Evolutionary conservation across 2,888 invertebrate genomes (phyloP).

Genomic region (Cryptophagus acutangulus): DNA sequence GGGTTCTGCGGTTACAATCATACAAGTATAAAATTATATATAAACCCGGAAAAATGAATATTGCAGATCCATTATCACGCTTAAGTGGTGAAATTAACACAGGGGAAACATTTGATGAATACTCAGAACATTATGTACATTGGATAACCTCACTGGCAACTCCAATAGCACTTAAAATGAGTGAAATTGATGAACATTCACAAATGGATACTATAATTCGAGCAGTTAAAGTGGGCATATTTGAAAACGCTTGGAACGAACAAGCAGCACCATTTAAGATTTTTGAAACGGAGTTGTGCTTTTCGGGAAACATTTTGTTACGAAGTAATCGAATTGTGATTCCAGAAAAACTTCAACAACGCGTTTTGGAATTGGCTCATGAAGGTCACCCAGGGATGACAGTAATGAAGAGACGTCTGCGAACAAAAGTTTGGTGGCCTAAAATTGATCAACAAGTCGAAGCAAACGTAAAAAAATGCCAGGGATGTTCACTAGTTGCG

Average conservation of each 20-base stretch:
- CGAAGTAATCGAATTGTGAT: constrained; percentile 26
- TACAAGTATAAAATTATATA: constrained; percentile 17
- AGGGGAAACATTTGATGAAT: background rate
- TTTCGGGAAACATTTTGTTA: constrained; percentile 24
- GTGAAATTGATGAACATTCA: constrained; percentile 14
- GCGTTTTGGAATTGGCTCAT: constrained; percentile 29
- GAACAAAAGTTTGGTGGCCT: constrained; percentile 40
- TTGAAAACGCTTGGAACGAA: constrained; percentile 11
- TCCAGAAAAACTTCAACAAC: constrained; percentile 18
- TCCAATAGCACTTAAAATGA: constrained; percentile 17
- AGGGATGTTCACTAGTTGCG: constrained; percentile 13
- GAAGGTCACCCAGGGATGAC: constrained; percentile 41
- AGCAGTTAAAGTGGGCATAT: constrained; percentile 11
- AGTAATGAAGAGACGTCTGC: constrained; percentile 34
- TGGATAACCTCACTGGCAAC: constrained; percentile 15
- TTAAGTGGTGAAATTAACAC: constrained; percentile 3
- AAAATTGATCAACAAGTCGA: constrained; percentile 31
- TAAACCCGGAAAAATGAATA: constrained; percentile 13
- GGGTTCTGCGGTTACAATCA: constrained; percentile 18
- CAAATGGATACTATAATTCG: constrained; percentile 12
- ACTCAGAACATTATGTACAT: constrained; percentile 10
- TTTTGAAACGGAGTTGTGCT: constrained; percentile 34
- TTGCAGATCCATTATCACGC: constrained; percentile 10
- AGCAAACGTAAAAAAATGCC: constrained; percentile 5
- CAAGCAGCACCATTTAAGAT: constrained; percentile 10